Evolutionary conservation across 1,140 invertebrate species (phyloP).

Genomic region (Asobara japonica): DNA sequence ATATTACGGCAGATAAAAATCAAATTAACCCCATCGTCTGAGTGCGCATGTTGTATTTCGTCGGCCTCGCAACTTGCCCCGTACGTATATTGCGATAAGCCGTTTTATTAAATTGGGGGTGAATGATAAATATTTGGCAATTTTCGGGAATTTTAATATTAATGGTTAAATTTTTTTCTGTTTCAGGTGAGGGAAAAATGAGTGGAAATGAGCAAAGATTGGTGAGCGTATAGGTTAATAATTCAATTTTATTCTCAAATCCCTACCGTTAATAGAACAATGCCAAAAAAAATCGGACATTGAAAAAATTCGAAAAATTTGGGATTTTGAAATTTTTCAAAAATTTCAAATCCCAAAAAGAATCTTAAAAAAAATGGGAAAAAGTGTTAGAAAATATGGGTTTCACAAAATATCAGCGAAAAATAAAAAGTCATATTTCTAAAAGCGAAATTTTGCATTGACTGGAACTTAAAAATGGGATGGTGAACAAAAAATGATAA

Average conservation of each 20-base stretch:
- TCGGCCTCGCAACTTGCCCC: not conserved
- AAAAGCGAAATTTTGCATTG: no score
- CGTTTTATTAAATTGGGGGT: not conserved
- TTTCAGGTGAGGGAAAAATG: not conserved
- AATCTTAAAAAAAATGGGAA: no score
- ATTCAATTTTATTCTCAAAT: no score
- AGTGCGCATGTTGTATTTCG: conserved; percentile 33
- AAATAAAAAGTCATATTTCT: no score
- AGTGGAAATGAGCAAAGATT: not conserved
- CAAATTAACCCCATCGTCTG: conserved; percentile 57
- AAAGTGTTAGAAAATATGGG: no score
- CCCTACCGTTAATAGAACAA: not conserved
- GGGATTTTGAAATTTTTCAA: no score
- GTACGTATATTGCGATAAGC: conserved; percentile 1
- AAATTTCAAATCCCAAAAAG: no score
- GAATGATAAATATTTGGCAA: not conserved
- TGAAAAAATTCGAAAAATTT: no score
- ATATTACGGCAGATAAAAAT: conserved; percentile 61
- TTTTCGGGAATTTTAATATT: not conserved
- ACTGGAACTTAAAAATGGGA: not conserved
- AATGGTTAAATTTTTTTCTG: not conserved
- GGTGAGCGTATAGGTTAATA: not conserved
- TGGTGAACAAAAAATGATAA: not conserved
- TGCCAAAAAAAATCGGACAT: not conserved
- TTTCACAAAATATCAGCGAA: no score